These are phyloP conservation scores for Thecocarcelia acutangulata DNA, from an alignment of 2,888 invertebrate species.

Conservation along the genomic window DNA sequence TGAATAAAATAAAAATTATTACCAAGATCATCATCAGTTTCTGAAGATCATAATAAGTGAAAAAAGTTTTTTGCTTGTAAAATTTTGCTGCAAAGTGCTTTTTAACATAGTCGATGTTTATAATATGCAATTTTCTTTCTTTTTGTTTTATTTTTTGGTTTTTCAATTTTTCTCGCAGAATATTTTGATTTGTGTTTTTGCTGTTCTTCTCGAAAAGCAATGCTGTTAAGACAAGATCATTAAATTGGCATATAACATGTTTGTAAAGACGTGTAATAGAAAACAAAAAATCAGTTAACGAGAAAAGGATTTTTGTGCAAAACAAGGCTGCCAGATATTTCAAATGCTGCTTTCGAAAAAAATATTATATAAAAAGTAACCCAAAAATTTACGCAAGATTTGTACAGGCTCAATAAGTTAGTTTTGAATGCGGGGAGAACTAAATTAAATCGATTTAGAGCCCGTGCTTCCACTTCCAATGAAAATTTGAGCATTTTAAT, in stretches of 20 bases:
- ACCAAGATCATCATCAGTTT: conserved; percentile 39
- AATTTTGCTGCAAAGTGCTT: conserved; percentile 32
- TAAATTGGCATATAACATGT: conserved; percentile 77
- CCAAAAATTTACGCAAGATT: no score
- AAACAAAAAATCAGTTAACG: conserved; percentile 41
- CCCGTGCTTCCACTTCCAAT: no score
- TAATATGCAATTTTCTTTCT: conserved; percentile 20
- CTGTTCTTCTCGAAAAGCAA: conserved; percentile 47
- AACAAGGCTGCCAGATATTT: conserved; percentile 33
- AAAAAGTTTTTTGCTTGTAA: conserved; percentile 8
- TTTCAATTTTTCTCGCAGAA: conserved; percentile 18
- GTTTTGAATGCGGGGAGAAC: no score
- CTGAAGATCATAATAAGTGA: conserved; percentile 32
- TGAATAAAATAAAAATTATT: conserved; percentile 43
- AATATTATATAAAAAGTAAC: no score
- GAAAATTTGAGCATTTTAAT: no score
- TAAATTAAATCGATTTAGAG: no score
- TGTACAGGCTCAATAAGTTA: no score
- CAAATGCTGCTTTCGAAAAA: no score
- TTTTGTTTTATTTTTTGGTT: neutral
- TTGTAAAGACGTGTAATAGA: conserved; percentile 31
- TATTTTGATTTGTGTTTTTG: conserved; percentile 53
- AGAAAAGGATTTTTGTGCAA: conserved; percentile 8
- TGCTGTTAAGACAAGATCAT: conserved; percentile 77
- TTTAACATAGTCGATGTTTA: conserved; percentile 32